Conservation (phyloP, 2,113 vertebrate species). For the Dendrocopos noguchii region DNA sequence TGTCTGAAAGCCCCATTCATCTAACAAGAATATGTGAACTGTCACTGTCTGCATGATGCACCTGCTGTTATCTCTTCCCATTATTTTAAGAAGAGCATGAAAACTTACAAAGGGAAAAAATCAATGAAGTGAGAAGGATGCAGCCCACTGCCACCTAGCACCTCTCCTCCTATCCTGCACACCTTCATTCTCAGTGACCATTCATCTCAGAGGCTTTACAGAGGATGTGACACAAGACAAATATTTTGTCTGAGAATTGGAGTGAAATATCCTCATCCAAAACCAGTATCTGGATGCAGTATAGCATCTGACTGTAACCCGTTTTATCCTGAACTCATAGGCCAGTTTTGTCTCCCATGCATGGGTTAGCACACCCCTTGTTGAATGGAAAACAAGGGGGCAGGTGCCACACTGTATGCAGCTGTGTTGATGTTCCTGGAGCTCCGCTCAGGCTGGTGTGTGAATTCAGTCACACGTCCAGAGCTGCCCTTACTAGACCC, state of each 20-base stretch:
- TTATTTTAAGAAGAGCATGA: not conserved
- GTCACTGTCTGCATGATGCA: not conserved
- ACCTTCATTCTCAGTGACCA: not conserved
- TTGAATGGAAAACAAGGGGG: not conserved
- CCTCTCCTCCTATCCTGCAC: not conserved
- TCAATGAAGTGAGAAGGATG: not conserved
- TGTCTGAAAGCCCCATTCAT: constrained; percentile 23
- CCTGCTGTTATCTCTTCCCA: not conserved
- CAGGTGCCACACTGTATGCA: rapidly evolving
- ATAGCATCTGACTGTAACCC: not conserved
- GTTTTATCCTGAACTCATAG: not conserved
- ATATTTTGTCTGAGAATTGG: not conserved
- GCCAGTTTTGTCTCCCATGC: not conserved
- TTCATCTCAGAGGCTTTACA: rapidly evolving
- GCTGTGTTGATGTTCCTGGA: not conserved
- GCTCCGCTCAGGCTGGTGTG: rapidly evolving
- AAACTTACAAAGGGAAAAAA: not conserved
- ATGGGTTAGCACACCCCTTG: not conserved
- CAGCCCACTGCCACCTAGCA: not conserved
- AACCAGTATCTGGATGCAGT: not conserved
- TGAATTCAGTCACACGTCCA: not conserved
- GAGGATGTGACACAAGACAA: not conserved
- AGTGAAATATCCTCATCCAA: not conserved
- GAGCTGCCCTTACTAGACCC: not conserved
- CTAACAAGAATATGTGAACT: not conserved